Evolutionary conservation across 2,113 vertebrate genomes (phyloP), one percentile per base, ranked within the genome.

Genomic region (Odobenus rosmarus): DNA sequence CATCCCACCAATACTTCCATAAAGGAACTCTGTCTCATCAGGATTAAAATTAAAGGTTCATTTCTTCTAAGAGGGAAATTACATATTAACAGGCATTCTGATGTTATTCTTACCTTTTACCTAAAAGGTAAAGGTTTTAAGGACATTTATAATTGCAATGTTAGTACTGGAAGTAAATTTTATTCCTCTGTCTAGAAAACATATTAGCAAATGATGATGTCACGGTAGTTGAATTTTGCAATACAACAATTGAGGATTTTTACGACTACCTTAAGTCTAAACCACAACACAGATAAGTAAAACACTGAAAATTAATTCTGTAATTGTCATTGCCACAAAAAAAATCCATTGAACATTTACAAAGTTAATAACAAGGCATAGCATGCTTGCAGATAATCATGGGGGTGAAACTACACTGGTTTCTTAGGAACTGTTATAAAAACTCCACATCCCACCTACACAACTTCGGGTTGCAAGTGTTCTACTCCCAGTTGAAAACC

Each of bases 401-500:
- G 18, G 8, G 7, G n/a, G 61, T 88, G 5, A 96, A 93, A 95
- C 23, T 62, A 39, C 42, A 96, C 49, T 88, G 33, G 57, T 59
- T 95, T 97, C 97, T 85, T 89, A 97, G 81, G 93, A 97, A 98
- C 57, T 93, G 24, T 67, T 57, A 61, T 33, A 85, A 96, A 96
- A 97, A 94, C 28, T 82, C 88, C 81, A 90, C 15, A 18, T 64
- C 51, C 88, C 77, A 84, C 88, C 61, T 84, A 46, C 18, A 74
- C 84, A 39, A 62, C 62, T 88, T 97, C 87, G 53, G 53, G 61
- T 76, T 84, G 61, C 11, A 42, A 67, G 19, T 57, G 77, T 62
- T 81, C 90, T 95, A 71, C 26, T 61, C 79, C 87, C 26, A 82
- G 5, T 1, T 86, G 53, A 89, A 88, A 72, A 71, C 33, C 3